Conservation (phyloP, 2,113 vertebrate genomes). For the Ophiodon elongatus region DNA sequence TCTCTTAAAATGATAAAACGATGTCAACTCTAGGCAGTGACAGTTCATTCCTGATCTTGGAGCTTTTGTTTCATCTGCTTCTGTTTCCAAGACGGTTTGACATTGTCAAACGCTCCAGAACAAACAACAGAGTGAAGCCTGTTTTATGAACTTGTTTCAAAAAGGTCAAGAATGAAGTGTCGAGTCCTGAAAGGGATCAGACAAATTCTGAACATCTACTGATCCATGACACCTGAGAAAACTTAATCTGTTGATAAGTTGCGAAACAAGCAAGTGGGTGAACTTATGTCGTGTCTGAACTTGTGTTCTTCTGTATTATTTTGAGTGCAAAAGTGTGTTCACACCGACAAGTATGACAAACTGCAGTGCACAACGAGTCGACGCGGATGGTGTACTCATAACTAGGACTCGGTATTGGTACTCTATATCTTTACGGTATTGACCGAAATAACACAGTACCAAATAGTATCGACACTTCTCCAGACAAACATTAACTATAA, state of each 20-base stretch:
- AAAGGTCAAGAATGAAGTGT: background rate
- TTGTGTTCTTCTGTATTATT: background rate
- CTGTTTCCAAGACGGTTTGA: background rate
- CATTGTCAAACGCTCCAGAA: background rate
- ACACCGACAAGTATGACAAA: background rate
- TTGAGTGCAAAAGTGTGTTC: background rate
- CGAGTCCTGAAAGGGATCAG: background rate
- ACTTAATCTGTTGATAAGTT: background rate
- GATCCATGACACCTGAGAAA: background rate
- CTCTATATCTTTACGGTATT: background rate
- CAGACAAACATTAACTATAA: too few species aligned
- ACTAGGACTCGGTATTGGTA: background rate
- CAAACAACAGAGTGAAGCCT: background rate
- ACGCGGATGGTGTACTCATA: background rate
- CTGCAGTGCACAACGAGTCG: background rate
- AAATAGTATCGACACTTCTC: too few species aligned
- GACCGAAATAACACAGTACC: too few species aligned
- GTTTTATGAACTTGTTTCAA: background rate
- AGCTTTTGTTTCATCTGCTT: background rate
- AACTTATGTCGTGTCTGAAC: background rate
- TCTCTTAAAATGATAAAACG: background rate
- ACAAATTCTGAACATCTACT: background rate
- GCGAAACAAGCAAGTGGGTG: background rate
- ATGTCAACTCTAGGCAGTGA: background rate
- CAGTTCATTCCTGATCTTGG: constrained; percentile 1